Evolutionary conservation across 1,140 invertebrate genomes (phyloP), one percentile per base, ranked within the genome.

Genomic region (Polyergus mexicanus): DNA sequence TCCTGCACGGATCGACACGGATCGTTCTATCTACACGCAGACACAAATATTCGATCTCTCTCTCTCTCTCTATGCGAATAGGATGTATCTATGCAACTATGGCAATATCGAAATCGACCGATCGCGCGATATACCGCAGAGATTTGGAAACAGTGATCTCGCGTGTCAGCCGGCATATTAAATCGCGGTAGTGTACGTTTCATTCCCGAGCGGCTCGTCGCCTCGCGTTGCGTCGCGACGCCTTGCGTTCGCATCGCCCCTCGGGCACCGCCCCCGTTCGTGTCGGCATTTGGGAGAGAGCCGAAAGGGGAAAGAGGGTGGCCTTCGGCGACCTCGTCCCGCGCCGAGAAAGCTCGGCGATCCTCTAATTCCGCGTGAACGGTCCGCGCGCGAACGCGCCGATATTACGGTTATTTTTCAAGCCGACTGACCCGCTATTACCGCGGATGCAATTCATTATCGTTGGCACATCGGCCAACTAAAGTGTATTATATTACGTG

Each of bases 401-500:
- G 92, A 93, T 93, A 94, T 94, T 94, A 92, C 89, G 91, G 92
- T 93, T 93, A 93, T 93, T 93, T 93, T 94, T 94, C 93, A 93
- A 89, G 60, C 78, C 63, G 83, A 86, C 74, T 90, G 90, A 91
- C 90, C 91, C 90, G 89, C 89, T 91, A 92, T 93, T 93, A 91
- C 91, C 83, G 87, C 90, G 90, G 92, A 89, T 86, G 89, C 92
- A 89, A 94, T 94, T 93, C 93, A 93, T 93, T 94, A 93, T 89
- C 76, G 86, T 84, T 66, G 28, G 62, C 87, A 85, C 76, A 92
- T 10, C 80, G 68, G 54, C 87, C 87, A 68, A 91, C 91, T 91
- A 91, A 85, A 91, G 86, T 89, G 88, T 92, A 90, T 92, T 92
- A 91, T 91, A 91, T 93, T 92, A 92, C 92, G 90, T 89, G 92